Evolutionary conservation across 1,140 invertebrate species (phyloP), one percentile per base, ranked within the genome.

Genomic region (Leucophenga varia): DNA sequence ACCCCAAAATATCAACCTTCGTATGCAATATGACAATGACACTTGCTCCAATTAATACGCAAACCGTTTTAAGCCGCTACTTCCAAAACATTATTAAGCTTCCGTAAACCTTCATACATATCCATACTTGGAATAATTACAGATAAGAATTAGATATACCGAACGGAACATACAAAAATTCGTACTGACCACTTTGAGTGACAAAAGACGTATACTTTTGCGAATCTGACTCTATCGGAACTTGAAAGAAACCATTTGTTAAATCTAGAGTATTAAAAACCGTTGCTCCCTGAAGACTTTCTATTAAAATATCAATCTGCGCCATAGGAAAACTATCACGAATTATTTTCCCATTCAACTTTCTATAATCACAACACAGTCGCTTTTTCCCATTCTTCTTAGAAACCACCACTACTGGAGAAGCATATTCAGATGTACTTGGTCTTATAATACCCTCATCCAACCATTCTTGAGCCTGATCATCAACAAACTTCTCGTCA

Each of bases 291-390:
- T 37, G 28, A 9, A 58, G 19, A 34, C 30, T 41, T 18, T 55
- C 54, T 4, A 64, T 28, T 8, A 51, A 3, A n/a, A 53, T 47
- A 9, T 63, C 52, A 9, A 58, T 55, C 4, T 28, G 21, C 10
- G 22, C 19, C 39, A 42, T 25, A 42, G 73, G 75, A 49, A 64
- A 77, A 21, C 59, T 49, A 32, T 76, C 69, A 30, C 51, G 6
- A 6, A 63, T 52, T 0, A 67, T 76, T n/a, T 61, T 59, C 7
- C 54, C 40, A 44, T 76, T 79, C 13, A 79, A 34, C n/a, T 34
- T 34, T 34, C n/a, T 34, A n/a, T 54, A 77, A 42, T 78, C 75
- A 0, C 77, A 58, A 38, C 75, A 76, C 10, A 77, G 42, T 12
- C 75, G 31, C 8, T 61, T 37, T 1, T 45, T 46, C 10, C 72